Conservation (phyloP, 2,797 vertebrate species). For the Chelon labrosus region DNA sequence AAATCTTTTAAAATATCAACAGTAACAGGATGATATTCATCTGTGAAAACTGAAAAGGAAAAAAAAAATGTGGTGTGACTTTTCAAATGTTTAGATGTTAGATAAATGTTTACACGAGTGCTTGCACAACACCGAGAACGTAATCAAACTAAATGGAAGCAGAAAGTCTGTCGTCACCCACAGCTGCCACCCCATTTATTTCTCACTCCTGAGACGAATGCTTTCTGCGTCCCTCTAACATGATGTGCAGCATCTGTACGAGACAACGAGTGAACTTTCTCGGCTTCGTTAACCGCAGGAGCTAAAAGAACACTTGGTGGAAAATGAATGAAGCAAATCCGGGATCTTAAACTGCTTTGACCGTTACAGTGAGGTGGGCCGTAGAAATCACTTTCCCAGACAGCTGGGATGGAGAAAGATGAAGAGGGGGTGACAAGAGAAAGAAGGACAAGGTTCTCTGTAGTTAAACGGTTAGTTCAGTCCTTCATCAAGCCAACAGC, state of each 20-base stretch:
- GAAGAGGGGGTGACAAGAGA: not conserved
- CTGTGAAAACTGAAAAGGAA: too few relatives aligned
- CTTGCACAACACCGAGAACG: conserved; percentile 4
- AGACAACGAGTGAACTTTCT: conserved; percentile 11
- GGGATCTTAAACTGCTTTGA: conserved; percentile 49
- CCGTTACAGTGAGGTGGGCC: conserved; percentile 27
- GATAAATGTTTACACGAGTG: too few relatives aligned
- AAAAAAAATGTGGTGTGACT: too few relatives aligned
- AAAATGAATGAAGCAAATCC: conserved; percentile 48
- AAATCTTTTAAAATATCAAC: too few relatives aligned
- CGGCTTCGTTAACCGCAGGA: conserved; percentile 18
- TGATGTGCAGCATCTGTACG: not conserved
- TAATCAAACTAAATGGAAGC: conserved; percentile 2
- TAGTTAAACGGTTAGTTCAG: conserved; percentile 41
- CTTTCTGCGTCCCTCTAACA: not conserved
- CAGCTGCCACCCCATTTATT: not conserved
- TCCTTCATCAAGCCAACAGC: conserved; percentile 44
- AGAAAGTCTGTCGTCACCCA: not conserved
- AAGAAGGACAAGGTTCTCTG: conserved; percentile 16
- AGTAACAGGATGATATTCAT: too few relatives aligned
- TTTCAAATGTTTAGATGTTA: too few relatives aligned
- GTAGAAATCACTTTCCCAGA: conserved; percentile 60
- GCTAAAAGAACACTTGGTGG: conserved; percentile 57
- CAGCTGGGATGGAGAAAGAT: not conserved
- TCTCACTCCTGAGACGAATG: not conserved